These are phyloP conservation scores for Crotalus helleri DNA, from an alignment of 2,113 vertebrate genomes.

Conservation along the genomic window DNA sequence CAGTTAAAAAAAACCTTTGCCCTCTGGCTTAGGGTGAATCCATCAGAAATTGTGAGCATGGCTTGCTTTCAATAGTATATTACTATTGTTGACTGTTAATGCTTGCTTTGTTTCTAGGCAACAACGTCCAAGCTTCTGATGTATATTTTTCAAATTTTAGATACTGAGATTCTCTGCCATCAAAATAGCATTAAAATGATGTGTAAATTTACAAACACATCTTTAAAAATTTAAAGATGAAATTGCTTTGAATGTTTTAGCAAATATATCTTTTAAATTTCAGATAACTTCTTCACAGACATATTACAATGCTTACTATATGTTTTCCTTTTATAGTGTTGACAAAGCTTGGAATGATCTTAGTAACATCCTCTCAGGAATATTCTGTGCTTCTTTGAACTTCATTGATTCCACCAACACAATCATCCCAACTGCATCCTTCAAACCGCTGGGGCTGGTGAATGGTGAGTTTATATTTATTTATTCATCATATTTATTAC, in stretches of 20 bases:
- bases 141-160: not conserved
- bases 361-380: constrained; percentile 92
- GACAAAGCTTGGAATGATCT: constrained; percentile 93
- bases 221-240: not conserved
- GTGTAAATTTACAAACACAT: not conserved
- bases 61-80: not conserved
- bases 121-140: not conserved
- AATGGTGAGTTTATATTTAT: constrained; percentile 76
- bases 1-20: not conserved
- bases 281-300: not conserved
- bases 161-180: not conserved
- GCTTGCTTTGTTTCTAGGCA: not conserved
- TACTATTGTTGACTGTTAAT: not conserved
- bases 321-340: constrained; percentile 73
- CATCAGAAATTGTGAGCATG: not conserved
- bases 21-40: not conserved
- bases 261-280: not conserved
- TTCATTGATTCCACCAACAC: constrained; percentile 98
- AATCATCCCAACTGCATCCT: constrained; percentile 91
- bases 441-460: constrained; percentile 90
- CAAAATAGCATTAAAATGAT: not conserved
- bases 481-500: not conserved
- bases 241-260: not conserved
- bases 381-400: constrained; percentile 97
- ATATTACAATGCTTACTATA: no score